These are phyloP conservation scores for Leptopilina boulardi DNA, from an alignment of 1,140 invertebrate genomes.

Conservation along the genomic window DNA sequence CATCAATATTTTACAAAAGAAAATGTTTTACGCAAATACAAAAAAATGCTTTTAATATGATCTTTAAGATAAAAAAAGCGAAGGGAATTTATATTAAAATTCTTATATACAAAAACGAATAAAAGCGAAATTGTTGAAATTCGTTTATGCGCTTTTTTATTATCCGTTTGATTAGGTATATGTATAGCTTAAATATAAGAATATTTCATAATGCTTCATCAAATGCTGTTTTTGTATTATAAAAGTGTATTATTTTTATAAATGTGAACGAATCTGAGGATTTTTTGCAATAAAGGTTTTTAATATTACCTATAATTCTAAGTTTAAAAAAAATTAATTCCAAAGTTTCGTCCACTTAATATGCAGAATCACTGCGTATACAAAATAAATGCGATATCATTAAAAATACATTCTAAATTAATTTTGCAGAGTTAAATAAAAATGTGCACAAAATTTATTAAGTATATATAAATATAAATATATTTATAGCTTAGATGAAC, in stretches of 20 bases:
- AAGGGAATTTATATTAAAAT: not conserved
- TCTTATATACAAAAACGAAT: not conserved
- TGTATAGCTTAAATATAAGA: not conserved
- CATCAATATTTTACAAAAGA: constrained; percentile 5
- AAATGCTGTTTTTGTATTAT: constrained; percentile 9
- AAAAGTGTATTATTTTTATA: no score
- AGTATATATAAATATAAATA: no score
- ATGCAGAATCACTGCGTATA: not conserved
- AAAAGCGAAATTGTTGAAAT: not conserved
- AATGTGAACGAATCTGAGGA: no score
- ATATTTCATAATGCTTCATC: constrained; percentile 35
- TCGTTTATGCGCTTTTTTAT: not conserved
- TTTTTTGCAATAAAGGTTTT: no score
- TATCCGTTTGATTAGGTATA: not conserved
- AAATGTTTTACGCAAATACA: not conserved
- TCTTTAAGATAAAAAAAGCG: not conserved
- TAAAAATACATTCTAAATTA: not conserved
- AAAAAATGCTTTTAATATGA: no score
- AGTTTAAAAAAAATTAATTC: no score
- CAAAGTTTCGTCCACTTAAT: not conserved
- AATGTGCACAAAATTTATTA: not conserved
- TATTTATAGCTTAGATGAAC: not conserved
- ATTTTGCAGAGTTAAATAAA: not conserved
- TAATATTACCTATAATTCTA: no score
- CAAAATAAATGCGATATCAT: not conserved